Percentiles rank a stretch among this genome's conserved stretches.
phyloP scores from a whole-genome alignment of 2,113 vertebrate species.

The Oryzias woworae region DNA sequence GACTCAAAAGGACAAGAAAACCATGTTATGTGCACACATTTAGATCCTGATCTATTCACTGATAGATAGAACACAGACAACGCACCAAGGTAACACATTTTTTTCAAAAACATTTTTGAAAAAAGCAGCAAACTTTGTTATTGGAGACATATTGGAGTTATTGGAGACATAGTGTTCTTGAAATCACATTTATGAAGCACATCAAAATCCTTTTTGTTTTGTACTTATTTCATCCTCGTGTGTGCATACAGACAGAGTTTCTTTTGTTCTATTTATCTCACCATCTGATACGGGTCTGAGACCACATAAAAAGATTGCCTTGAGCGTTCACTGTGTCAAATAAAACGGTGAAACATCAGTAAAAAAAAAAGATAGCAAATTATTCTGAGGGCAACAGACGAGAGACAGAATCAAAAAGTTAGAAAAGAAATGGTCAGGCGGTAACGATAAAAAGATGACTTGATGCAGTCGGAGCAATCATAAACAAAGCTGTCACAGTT shows the following conservation, averaged over 20 bases:
- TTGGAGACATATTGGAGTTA: slow-evolving; percentile 1
- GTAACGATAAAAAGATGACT: neutral
- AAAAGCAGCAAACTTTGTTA: slow-evolving; percentile 6
- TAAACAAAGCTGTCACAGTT: too few species aligned
- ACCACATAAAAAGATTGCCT: neutral
- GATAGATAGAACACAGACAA: slow-evolving; percentile 47
- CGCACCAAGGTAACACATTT: slow-evolving; percentile 39
- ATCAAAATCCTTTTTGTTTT: neutral
- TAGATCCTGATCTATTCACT: slow-evolving; percentile 46
- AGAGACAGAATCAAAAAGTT: neutral
- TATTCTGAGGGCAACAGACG: neutral
- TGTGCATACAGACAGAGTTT: neutral
- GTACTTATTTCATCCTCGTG: neutral
- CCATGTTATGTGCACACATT: slow-evolving; percentile 51
- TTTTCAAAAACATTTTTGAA: slow-evolving; percentile 15
- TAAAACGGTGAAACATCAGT: neutral
- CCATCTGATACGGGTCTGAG: neutral
- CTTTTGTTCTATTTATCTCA: neutral
- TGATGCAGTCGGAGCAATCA: neutral
- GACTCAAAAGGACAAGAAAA: slow-evolving; percentile 50
- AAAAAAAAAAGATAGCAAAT: neutral
- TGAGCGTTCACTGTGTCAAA: neutral
- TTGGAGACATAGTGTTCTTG: slow-evolving; percentile 3
- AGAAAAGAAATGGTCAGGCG: neutral
- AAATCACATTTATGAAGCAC: neutral